Base-by-base conservation (phyloP, 2,888 invertebrate species). In the Drosophila maculinotata region DNA sequence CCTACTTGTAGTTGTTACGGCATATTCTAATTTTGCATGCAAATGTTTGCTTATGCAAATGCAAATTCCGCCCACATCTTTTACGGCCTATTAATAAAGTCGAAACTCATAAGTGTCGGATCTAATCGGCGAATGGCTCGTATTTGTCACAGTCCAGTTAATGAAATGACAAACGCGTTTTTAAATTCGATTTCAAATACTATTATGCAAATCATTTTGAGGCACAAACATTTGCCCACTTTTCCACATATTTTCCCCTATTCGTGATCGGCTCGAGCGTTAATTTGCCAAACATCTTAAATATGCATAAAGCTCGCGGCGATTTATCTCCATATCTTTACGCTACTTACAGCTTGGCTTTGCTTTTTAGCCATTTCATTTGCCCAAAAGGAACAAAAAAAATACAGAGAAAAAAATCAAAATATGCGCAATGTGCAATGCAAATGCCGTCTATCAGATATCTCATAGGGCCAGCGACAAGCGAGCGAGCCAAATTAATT, bases 151-250 rank as follows among this genome's bases (percentile, higher is more conserved):
- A 41, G 44, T 39, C 45, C 42, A 39, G 39, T 71, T 70, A 70
- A 44, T 36, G 15, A 56, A 44, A 60, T 66, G 70, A 69, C 44
- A 70, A 66, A 66, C 70, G 66, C 66, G 54, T 47, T 69, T 69
- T 52, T 38, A 39, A 65, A 47, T 26, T 41, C 35, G 39, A 56
- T 69, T 70, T 70, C 33, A 25, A 14, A 42, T n/a, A n/a, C n/a
- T 54, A 38, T 39, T 69, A 69, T 71, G 70, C 70, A 70, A 60
- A 69, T 66, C 30, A 15, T 12, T 36, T 45, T 45, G 39, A 36
- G 51, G 47, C 44, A 47, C 36, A n/a, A 20, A n/a, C 8, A 36
- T 25, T 14, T 33, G 9, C 23, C 9, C 36, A 44, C 28, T 17
- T 25, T 52, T 36, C 20, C 38, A 47, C 9, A 2, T 26, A 26